Conservation (phyloP, 1,140 invertebrate species). For the Lepidurus arcticus region DNA sequence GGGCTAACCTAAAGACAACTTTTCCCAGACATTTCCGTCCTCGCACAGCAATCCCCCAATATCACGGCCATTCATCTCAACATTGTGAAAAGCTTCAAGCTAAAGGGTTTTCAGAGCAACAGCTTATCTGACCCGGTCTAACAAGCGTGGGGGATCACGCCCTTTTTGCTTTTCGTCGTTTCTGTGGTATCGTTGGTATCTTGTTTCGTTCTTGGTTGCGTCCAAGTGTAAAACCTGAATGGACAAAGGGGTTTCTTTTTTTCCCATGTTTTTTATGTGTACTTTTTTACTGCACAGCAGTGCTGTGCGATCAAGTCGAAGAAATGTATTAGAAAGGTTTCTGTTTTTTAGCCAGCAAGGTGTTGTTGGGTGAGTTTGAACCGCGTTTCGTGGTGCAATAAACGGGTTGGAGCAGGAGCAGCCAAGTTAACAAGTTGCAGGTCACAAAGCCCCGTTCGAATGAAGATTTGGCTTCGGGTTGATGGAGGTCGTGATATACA, state of each 20-base stretch:
- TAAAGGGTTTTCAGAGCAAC: no score
- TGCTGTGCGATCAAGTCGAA: neutral
- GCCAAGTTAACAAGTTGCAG: neutral
- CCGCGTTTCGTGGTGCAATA: neutral
- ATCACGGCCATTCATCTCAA: no score
- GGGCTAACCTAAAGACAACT: no score
- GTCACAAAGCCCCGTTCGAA: conserved; percentile 1
- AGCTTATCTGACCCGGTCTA: no score
- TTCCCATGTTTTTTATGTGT: neutral
- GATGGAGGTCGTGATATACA: neutral
- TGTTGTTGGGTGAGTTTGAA: neutral
- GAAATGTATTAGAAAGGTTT: neutral
- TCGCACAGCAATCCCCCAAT: no score
- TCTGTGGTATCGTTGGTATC: no score
- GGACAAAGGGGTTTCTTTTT: neutral
- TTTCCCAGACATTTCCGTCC: no score
- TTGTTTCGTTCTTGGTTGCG: no score
- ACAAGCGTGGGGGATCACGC: no score
- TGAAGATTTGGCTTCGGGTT: neutral
- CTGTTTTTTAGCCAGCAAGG: neutral
- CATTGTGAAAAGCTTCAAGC: no score
- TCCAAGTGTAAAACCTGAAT: neutral
- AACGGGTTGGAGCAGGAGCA: neutral
- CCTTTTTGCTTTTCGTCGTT: no score
- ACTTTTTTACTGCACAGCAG: neutral